Evolutionary conservation across 2,888 invertebrate species (phyloP).

Genomic region (Cephalotes varians): DNA sequence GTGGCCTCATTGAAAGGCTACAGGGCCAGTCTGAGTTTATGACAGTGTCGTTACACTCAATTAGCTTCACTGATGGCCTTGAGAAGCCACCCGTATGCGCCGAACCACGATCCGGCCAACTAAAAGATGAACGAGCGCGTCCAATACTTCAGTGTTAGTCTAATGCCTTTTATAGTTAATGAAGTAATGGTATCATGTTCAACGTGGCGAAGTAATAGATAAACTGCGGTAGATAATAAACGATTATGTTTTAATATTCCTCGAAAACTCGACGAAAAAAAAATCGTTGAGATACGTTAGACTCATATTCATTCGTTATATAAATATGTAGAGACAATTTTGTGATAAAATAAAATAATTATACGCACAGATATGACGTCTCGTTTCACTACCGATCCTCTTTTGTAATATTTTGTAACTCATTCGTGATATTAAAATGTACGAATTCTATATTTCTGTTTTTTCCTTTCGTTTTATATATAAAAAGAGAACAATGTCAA

Average conservation of each 20-base stretch:
- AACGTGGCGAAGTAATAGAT: background rate
- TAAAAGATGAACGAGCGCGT: slow-evolving; percentile 57
- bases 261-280: too few relatives aligned
- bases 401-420: background rate
- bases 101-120: slow-evolving; percentile 23
- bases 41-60: slow-evolving; percentile 81
- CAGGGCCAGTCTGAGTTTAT: slow-evolving; percentile 62
- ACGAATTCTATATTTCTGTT: background rate
- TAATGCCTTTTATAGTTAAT: background rate
- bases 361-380: background rate
- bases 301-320: background rate
- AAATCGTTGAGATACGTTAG: too few relatives aligned
- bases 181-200: background rate
- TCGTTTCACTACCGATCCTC: background rate
- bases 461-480: background rate
- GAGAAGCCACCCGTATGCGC: slow-evolving; percentile 63
- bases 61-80: slow-evolving; percentile 81
- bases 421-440: background rate
- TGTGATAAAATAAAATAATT: background rate
- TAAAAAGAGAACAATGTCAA: background rate
- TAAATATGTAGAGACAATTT: background rate
- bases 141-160: background rate
- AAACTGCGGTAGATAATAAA: background rate
- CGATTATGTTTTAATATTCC: background rate
- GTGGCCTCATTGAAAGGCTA: slow-evolving; percentile 42